Evolutionary conservation across 2,888 invertebrate genomes (phyloP), one percentile per base, ranked within the genome.

Genomic region (Nomada ferruginata): DNA sequence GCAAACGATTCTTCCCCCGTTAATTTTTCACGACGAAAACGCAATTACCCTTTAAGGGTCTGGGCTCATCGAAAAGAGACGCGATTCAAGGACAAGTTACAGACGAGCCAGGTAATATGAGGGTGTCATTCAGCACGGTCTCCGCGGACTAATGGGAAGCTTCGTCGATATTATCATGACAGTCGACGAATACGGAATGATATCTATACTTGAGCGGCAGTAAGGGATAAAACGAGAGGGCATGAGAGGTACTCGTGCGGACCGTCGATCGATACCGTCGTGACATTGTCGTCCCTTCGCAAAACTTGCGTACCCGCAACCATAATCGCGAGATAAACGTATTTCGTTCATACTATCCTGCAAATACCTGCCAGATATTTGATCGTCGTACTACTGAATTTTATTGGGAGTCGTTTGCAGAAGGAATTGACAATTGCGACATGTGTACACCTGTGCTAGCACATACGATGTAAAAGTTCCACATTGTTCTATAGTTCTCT

Each of bases 151-250:
- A 73, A 71, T 61, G 70, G 74, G 74, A 79, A 74, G 53, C 79
- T 79, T 72, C 64, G 72, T 57, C 63, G 57, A 68, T 69, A 68
- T 68, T 44, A 68, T 63, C 75, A 57, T 59, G 81, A 65, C 60
- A 61, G 76, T 68, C 66, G 68, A 79, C 76, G 74, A 76, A 76
- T 63, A 82, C 79, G 83, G 83, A 79, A 76, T 55, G 69, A 79
- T 79, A 79, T 55, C 73, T 76, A 52, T 60, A 71, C 65, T 71
- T 55, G 52, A 70, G 29, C 60, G 26, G 26, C n/a, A 50, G 52
- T 60, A 71, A 76, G 76, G 79, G 83, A 76, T 83, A 73, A 84
- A 83, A 79, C 59, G 76, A 42, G 80, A 77, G 80, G 72, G 77
- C n/a, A 60, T n/a, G 66, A 68, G 82, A 70, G 71, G 74, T 64